Percentiles rank a stretch among this genome's conserved stretches.
phyloP scores from a whole-genome alignment of 2,113 vertebrate species.

The Fukomys damarensis region DNA sequence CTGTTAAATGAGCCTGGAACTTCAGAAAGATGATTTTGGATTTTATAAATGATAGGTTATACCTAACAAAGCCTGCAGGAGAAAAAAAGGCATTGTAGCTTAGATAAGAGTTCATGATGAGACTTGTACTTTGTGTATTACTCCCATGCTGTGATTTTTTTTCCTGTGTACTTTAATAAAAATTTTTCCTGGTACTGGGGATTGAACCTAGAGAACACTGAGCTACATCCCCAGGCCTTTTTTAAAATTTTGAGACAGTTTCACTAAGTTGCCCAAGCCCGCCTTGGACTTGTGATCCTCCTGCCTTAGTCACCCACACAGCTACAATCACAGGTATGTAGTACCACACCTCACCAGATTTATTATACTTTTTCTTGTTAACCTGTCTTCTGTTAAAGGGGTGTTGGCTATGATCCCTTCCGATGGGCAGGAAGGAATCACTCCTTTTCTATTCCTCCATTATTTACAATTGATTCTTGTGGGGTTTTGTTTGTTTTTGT shows the following conservation, averaged over 20 bases:
- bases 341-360: background rate
- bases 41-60: background rate
- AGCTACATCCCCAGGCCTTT: background rate
- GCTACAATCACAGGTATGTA: background rate
- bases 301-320: background rate
- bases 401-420: background rate
- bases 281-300: background rate
- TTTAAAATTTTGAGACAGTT: background rate
- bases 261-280: background rate
- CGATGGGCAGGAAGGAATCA: background rate
- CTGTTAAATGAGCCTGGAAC: conserved; percentile 22
- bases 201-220: background rate
- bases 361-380: background rate
- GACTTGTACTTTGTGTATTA: too few species aligned
- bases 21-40: background rate
- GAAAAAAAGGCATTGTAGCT: background rate
- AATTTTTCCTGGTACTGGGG: background rate
- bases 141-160: background rate
- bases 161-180: background rate
- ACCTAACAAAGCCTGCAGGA: background rate
- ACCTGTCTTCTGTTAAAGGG: background rate
- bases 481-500: too few species aligned
- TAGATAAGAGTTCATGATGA: background rate
- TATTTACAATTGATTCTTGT: background rate
- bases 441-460: background rate